Evolutionary conservation across 2,113 vertebrate genomes (phyloP).

Genomic region (Sardina pilchardus): DNA sequence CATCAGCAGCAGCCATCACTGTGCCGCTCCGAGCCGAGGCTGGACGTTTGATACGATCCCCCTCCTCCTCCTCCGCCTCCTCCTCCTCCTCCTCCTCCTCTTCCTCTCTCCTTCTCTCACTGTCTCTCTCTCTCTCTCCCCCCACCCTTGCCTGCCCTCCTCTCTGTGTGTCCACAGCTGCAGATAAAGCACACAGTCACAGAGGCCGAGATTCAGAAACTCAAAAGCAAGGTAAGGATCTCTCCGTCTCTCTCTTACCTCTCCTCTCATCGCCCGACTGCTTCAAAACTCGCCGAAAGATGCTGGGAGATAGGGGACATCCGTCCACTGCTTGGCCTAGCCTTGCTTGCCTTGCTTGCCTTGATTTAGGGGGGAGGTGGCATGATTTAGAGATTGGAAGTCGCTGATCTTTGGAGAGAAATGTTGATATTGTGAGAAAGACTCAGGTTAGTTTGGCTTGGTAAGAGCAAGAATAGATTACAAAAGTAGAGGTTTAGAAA

Average conservation of each 20-base stretch:
- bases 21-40: background rate
- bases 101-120: conserved; percentile 27
- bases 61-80: conserved; percentile 22
- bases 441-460: background rate
- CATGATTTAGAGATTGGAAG: background rate
- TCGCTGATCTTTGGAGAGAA: background rate
- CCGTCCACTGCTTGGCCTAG: background rate
- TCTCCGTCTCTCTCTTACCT: background rate
- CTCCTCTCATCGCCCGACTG: background rate
- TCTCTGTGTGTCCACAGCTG: conserved; percentile 77
- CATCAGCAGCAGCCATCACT: background rate
- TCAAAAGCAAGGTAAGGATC: conserved; percentile 94
- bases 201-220: conserved; percentile 98
- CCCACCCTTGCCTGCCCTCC: background rate
- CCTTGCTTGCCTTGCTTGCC: background rate
- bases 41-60: background rate
- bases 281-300: background rate
- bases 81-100: conserved; percentile 16
- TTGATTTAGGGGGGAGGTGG: background rate
- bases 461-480: background rate
- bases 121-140: conserved; percentile 13
- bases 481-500: background rate
- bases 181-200: conserved; percentile 99
- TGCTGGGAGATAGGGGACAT: background rate
- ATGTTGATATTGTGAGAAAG: background rate